These are phyloP conservation scores for Mythimna lalbum DNA, from an alignment of 2,888 invertebrate genomes.

Conservation along the genomic window DNA sequence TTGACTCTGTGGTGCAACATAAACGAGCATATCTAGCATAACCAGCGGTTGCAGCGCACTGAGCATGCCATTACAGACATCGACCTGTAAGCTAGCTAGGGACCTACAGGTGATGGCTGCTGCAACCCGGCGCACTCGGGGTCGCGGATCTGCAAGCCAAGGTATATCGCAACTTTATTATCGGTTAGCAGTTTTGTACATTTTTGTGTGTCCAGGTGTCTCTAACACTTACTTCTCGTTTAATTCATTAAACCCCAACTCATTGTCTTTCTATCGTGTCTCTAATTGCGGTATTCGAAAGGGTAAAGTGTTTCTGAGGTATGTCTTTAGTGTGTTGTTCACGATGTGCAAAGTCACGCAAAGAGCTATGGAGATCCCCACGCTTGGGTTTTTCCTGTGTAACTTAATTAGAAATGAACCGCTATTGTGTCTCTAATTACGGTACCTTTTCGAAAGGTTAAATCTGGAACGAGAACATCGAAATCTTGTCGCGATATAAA, in stretches of 20 bases:
- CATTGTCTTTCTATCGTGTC: too few species aligned
- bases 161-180: slow-evolving; percentile 50
- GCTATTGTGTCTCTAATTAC: too few species aligned
- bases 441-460: too few species aligned
- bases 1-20: slow-evolving; percentile 39
- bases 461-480: not conserved
- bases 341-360: too few species aligned
- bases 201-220: not conserved
- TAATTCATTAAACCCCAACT: too few species aligned
- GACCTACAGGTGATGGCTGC: slow-evolving; percentile 81
- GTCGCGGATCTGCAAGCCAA: slow-evolving; percentile 81
- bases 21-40: slow-evolving; percentile 52
- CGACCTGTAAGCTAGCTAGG: slow-evolving; percentile 60
- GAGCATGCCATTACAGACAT: slow-evolving; percentile 69
- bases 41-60: slow-evolving; percentile 45
- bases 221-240: not conserved
- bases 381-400: too few species aligned
- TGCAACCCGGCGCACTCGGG: slow-evolving; percentile 76
- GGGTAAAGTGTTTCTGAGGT: too few species aligned
- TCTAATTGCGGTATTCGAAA: too few species aligned
- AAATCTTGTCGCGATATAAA: not conserved
- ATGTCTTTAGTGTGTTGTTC: too few species aligned
- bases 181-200: not conserved
- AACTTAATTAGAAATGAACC: too few species aligned
- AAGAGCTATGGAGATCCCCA: too few species aligned